Percentiles rank a stretch among this genome's conserved stretches.
Conservation (phyloP, 2,888 invertebrate species). For the Oscheius sp. region DNA sequence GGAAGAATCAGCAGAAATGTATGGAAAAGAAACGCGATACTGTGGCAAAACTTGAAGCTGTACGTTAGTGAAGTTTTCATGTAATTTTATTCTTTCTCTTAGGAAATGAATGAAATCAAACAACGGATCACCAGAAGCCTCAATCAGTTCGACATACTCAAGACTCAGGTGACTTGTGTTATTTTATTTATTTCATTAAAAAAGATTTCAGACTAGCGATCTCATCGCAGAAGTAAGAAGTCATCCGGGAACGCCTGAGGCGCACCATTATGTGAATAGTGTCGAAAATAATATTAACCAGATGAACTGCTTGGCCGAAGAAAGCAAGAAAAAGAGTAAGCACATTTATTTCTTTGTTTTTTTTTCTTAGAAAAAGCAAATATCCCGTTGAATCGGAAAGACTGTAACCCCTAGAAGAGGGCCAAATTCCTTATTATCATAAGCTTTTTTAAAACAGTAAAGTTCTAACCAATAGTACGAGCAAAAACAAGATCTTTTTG, state of each 20-base stretch:
- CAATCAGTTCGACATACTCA: not conserved
- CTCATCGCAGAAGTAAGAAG: not conserved
- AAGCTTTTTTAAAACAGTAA: too few relatives aligned
- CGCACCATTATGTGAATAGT: not conserved
- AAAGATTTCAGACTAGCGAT: not conserved
- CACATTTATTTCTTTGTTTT: not conserved
- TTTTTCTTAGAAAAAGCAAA: not conserved
- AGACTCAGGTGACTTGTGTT: not conserved
- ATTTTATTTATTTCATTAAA: not conserved
- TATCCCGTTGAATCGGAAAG: too few relatives aligned
- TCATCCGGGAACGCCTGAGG: not conserved
- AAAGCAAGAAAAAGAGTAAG: not conserved
- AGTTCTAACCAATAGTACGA: too few relatives aligned
- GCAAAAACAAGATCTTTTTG: too few relatives aligned
- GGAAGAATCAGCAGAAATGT: slow-evolving; percentile 2
- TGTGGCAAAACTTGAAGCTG: not conserved
- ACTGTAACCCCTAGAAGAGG: too few relatives aligned
- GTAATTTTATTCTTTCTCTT: not conserved
- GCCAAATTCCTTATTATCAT: too few relatives aligned
- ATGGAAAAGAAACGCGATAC: not conserved
- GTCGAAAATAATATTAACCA: too few relatives aligned
- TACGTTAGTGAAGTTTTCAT: not conserved
- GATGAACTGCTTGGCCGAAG: not conserved
- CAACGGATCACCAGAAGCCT: not conserved
- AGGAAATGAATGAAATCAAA: not conserved